Base-by-base conservation (phyloP, 2,113 vertebrate species). In the Ctenodactylus gundi region DNA sequence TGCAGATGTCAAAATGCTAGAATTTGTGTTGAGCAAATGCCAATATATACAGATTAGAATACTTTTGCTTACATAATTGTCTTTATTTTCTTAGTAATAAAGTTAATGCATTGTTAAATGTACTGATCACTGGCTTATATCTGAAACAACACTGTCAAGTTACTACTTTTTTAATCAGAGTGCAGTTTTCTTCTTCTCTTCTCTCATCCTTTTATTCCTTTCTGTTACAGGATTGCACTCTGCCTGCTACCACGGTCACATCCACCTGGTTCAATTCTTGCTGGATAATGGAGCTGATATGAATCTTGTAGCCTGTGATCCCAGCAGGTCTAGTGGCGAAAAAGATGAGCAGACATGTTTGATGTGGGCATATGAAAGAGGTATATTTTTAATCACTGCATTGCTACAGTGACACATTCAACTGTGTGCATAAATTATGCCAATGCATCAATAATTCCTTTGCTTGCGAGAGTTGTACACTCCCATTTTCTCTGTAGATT, bases 361-460 rank as follows among this genome's bases (percentile, higher is more conserved):
- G 95, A 99, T 99, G 99, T 99, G 99, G 99, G 99, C 99, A 58
- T 99, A 99, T 90, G 99, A 99, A 94, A 99, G 99, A 99, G 99
- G 99, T 99, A 98, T 64, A 34, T 60, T 88, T 95, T 92, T 89
- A 84, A 2, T 95, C 80, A 85, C 62, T 39, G 34, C 0, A 1
- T 91, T 88, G 97, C 82, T 94, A 14, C 46, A 20, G 64, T 77
- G 70, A 90, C 27, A 88, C 65, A 13, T 9, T 83, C 89, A 77
- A 64, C 57, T 44, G 7, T 29, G 55, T 80, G 41, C 78, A 86
- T 87, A 96, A 88, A 91, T 92, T 88, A 95, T 77, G 57, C 44
- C 36, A 57, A 7, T 70, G 23, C 90, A 92, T 41, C 76, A 94
- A 81, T 62, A 85, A 94, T 55, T 75, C 31, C 41, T 91, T 87